These are phyloP conservation scores for Suricata suricatta DNA, from an alignment of 2,113 vertebrate species.

Conservation along the genomic window DNA sequence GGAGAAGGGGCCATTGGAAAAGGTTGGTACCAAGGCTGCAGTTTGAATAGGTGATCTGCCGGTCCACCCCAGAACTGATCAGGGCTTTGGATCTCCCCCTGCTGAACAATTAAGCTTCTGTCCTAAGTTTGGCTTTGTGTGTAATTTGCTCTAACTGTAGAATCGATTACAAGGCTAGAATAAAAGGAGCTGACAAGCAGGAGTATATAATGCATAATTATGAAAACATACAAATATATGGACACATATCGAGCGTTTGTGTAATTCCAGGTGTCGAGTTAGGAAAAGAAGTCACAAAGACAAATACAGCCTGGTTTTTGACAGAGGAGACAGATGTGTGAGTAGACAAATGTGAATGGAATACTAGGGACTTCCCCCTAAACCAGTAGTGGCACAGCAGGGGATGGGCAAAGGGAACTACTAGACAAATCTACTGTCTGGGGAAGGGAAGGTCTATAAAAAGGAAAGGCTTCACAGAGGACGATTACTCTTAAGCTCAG, in stretches of 20 bases:
- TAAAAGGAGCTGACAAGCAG: not conserved
- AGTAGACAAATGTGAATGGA: not conserved
- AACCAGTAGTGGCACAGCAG: not conserved
- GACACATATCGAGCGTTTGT: not conserved
- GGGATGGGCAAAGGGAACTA: not conserved
- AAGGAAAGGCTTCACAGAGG: not conserved
- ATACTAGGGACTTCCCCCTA: not conserved
- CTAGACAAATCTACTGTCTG: not conserved
- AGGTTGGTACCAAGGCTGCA: not conserved
- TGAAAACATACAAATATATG: not conserved
- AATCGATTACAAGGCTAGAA: not conserved
- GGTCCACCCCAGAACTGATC: not conserved
- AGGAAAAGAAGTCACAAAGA: not conserved
- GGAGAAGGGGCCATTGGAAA: not conserved
- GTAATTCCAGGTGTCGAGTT: not conserved
- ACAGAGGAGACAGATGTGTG: not conserved
- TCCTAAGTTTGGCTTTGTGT: not conserved
- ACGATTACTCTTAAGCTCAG: not conserved
- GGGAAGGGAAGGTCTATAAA: not conserved
- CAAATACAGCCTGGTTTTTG: not conserved
- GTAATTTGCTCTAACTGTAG: not conserved
- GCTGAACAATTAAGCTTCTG: not conserved
- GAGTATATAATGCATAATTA: not conserved
- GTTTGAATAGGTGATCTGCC: not conserved
- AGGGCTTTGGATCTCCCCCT: slow-evolving; percentile 35